Conservation (phyloP, 1,140 invertebrate genomes). For the Thereuonema tuberculata region DNA sequence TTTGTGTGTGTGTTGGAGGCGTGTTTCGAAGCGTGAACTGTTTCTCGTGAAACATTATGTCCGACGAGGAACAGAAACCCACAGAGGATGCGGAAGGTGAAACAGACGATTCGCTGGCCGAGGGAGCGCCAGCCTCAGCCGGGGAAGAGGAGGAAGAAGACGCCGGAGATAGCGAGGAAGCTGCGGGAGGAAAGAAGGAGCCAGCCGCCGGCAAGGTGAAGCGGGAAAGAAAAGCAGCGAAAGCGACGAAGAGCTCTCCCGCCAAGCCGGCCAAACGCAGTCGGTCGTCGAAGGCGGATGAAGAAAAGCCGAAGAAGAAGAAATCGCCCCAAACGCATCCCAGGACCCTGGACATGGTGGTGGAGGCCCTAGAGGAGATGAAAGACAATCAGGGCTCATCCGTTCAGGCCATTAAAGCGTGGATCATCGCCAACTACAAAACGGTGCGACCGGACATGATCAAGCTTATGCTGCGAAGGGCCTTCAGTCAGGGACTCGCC, state of each 20-base stretch:
- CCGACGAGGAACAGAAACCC: neutral
- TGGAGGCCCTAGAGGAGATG: constrained; percentile 17
- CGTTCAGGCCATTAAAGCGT: constrained; percentile 18
- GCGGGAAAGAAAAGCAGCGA: no score
- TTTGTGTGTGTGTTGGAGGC: no score
- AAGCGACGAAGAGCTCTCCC: no score
- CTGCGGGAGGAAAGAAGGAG: no score
- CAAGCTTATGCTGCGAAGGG: constrained; percentile 18
- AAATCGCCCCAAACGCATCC: constrained; percentile 14
- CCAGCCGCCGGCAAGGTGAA: no score
- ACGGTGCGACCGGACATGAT: constrained; percentile 18
- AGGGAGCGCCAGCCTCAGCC: no score
- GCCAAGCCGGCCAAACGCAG: no score
- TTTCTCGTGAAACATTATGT: no score
- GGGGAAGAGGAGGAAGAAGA: neutral
- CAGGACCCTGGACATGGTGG: constrained; percentile 19
- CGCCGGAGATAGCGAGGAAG: no score
- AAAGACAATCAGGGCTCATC: constrained; percentile 16
- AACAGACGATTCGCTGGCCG: neutral
- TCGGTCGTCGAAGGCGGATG: no score
- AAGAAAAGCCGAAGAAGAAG: constrained; percentile 1
- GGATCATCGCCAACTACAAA: constrained; percentile 19
- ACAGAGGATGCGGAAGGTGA: neutral
- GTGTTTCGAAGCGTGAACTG: no score
- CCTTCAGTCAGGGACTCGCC: constrained; percentile 14